Percentiles rank a stretch among this genome's conserved stretches.
phyloP scores from a whole-genome alignment of 2,113 vertebrate species.

The Blennius ocellaris region DNA sequence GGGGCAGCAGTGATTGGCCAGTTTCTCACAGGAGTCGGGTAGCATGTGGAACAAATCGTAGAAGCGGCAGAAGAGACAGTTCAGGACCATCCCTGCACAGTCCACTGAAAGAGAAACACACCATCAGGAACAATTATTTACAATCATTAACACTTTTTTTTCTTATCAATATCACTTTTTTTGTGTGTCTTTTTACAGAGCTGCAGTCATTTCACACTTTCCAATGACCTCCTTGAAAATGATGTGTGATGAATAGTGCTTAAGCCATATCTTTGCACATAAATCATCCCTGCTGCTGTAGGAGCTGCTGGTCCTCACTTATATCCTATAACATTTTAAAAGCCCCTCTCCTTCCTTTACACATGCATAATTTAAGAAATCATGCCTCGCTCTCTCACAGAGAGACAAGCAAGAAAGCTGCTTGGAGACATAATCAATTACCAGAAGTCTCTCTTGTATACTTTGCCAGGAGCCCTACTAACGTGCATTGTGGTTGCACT shows the following conservation, averaged over 20 bases:
- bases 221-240: constrained; percentile 36
- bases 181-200: constrained; percentile 7
- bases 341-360: constrained; percentile 77
- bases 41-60: constrained; percentile 78
- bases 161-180: neutral
- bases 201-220: constrained; percentile 22
- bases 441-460: constrained; percentile 66
- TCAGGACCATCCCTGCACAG: constrained; percentile 81
- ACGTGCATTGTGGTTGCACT: constrained; percentile 50
- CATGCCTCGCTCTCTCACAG: constrained; percentile 68
- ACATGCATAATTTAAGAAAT: constrained; percentile 86
- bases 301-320: constrained; percentile 63
- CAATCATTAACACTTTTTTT: neutral
- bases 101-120: constrained; percentile 75
- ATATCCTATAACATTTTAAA: constrained; percentile 80
- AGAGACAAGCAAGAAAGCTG: constrained; percentile 70
- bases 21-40: constrained; percentile 69
- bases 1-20: constrained; percentile 69
- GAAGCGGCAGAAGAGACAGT: constrained; percentile 85
- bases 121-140: constrained; percentile 19
- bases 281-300: constrained; percentile 51
- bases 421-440: constrained; percentile 83
- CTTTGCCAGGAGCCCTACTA: constrained; percentile 59
- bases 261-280: constrained; percentile 45
- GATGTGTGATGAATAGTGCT: constrained; percentile 38